Evolutionary conservation across 2,113 vertebrate genomes (phyloP).

Genomic region (Merops nubicus): DNA sequence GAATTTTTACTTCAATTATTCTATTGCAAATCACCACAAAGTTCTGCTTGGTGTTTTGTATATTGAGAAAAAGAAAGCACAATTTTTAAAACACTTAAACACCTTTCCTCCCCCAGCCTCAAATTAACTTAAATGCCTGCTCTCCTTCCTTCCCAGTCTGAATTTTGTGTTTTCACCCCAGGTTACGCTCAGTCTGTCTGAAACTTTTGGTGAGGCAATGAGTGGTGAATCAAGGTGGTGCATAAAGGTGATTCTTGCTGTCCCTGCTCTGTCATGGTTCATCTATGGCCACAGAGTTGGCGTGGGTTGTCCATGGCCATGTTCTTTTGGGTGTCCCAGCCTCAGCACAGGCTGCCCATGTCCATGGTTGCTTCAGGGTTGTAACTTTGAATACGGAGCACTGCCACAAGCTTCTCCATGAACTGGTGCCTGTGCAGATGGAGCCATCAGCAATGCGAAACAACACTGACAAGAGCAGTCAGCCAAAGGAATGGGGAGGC

Average conservation of each 20-base stretch:
- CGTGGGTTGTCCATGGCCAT: neutral
- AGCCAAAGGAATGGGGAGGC: neutral
- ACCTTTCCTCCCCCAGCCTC: neutral
- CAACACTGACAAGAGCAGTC: neutral
- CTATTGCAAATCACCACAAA: neutral
- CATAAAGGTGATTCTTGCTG: neutral
- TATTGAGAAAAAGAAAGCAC: neutral
- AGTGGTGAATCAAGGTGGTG: neutral
- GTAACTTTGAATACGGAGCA: accelerated
- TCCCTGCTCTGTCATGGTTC: neutral
- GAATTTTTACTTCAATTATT: neutral
- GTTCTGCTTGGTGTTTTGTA: neutral
- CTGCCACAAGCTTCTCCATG: neutral
- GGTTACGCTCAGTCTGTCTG: neutral
- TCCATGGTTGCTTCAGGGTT: neutral
- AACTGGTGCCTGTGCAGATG: neutral
- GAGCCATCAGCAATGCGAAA: neutral
- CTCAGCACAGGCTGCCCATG: accelerated
- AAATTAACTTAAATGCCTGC: neutral
- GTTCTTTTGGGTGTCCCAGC: neutral
- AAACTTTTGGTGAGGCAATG: neutral
- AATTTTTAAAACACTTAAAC: neutral
- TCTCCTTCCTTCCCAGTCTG: neutral
- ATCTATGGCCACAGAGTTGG: no score
- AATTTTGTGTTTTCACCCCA: neutral